Evolutionary conservation across 2,797 vertebrate species (phyloP).

Genomic region (Pseudomugil tenellus): DNA sequence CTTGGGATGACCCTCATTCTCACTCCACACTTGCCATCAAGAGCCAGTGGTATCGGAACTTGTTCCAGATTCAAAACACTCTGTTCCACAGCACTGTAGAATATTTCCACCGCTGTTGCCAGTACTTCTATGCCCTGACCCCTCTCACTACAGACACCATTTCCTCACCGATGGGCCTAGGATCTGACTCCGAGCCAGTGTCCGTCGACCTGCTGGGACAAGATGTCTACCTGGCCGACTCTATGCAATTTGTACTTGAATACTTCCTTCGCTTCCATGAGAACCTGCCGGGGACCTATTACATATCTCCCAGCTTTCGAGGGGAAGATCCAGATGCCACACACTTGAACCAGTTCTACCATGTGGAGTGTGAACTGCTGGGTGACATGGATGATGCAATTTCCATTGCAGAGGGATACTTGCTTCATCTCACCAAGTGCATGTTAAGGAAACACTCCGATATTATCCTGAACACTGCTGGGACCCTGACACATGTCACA

Average conservation of each 20-base stretch:
- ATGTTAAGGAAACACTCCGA: conserved; percentile 82
- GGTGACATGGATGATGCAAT: conserved; percentile 84
- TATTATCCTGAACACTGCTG: conserved; percentile 77
- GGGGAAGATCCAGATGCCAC: conserved; percentile 85
- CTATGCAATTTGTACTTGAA: conserved; percentile 87
- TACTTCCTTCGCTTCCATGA: conserved; percentile 86
- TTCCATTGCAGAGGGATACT: conserved; percentile 78
- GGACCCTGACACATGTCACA: conserved; percentile 74
- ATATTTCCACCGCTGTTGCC: conserved; percentile 79
- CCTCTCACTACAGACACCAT: conserved; percentile 86
- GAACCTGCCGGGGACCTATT: conserved; percentile 80
- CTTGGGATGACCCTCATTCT: conserved; percentile 79
- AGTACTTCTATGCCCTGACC: conserved; percentile 82
- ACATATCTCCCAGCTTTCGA: conserved; percentile 85
- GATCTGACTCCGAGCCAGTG: conserved; percentile 86
- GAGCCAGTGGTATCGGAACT: conserved; percentile 83
- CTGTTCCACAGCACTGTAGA: conserved; percentile 86
- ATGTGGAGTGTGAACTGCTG: conserved; percentile 84
- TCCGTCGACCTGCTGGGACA: conserved; percentile 81
- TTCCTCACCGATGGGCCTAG: conserved; percentile 86
- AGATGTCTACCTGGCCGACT: conserved; percentile 83
- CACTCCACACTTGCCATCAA: conserved; percentile 80
- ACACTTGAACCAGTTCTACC: conserved; percentile 87
- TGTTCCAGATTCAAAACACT: conserved; percentile 86
- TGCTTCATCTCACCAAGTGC: conserved; percentile 77